Evolutionary conservation across 2,797 vertebrate species (phyloP), one percentile per base, ranked within the genome.

Genomic region (Argyrosomus regius): DNA sequence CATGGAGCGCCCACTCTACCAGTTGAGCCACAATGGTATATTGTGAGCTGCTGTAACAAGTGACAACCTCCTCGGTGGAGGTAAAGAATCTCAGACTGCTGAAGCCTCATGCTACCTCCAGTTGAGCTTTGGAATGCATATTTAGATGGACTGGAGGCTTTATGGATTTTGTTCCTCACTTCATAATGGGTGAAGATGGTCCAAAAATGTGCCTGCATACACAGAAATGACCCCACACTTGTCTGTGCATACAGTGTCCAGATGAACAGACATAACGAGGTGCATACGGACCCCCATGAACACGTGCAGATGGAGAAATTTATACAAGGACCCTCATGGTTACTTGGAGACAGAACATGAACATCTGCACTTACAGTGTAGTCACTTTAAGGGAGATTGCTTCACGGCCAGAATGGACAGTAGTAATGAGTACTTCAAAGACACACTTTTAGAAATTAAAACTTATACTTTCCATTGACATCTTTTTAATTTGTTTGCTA

Each of bases 311-410:
- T 28, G 43, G 49, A 4, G 6, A 11, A 5, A 49, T 43, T 63
- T 16, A 39, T 5, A 12, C 20, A 28, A 17, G 3, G 20, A 50
- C 46, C 20, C 20, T 78, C 3, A 2, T 1, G 5, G 46, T 35
- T 64, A 67, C 69, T 73, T 46, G 10, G 17, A 59, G 28, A 68
- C 13, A 11, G 24, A 41, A 62, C 46, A 20, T 41, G 56, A 39
- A 41, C 5, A 75, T 67, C 41, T 48, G 46, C 35, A 58, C 58
- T 65, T 63, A 11, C 18, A 20, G 39, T 31, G 11, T 22, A 59
- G 18, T 62, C 35, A 49, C 24, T 43, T 46, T 1, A 72, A 52
- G 52, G 22, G 1, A 45, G 9, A 56, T 56, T 26, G n/a, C 35
- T 58, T 63, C 46, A 69, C 11, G 1, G 57, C n/a, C 66, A 46